These are phyloP conservation scores for Hydraecia micacea DNA, from an alignment of 2,888 invertebrate species.

Conservation along the genomic window DNA sequence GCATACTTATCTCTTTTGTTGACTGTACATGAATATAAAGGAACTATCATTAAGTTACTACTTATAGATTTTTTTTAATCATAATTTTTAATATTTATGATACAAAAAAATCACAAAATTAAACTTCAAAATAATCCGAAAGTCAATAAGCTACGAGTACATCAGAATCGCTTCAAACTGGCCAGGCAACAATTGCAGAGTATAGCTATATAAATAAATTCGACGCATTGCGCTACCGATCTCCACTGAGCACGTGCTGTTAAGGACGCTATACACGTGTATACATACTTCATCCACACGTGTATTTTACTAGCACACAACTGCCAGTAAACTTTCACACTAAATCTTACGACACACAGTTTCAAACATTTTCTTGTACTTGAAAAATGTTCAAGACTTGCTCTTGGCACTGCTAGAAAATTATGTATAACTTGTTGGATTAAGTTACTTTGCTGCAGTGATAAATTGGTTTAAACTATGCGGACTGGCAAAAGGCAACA, in stretches of 20 bases:
- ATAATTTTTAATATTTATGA: not conserved
- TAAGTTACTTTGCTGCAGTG: not conserved
- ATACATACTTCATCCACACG: conserved; percentile 1
- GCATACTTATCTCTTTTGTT: too few species aligned
- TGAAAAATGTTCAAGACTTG: conserved; percentile 9
- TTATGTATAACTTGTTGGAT: conserved; percentile 9
- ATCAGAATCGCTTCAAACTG: conserved; percentile 1
- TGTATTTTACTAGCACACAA: conserved; percentile 28
- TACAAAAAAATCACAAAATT: too few species aligned
- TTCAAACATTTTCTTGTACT: conserved; percentile 15
- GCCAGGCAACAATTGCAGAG: conserved; percentile 12
- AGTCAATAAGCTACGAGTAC: not conserved
- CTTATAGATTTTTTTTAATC: not conserved
- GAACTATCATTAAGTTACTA: not conserved
- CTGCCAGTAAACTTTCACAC: conserved; percentile 22
- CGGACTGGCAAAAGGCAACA: not conserved
- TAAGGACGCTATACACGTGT: conserved; percentile 34
- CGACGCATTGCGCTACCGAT: conserved; percentile 62
- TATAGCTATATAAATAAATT: conserved; percentile 45
- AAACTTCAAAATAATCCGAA: not conserved
- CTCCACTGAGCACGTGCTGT: conserved; percentile 36
- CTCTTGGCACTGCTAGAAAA: not conserved
- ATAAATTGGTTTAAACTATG: conserved; percentile 4
- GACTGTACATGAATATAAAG: not conserved
- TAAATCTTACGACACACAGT: conserved; percentile 22